Evolutionary conservation across 1,140 invertebrate species (phyloP), one percentile per base, ranked within the genome.

Genomic region (Pogonus chalceus): DNA sequence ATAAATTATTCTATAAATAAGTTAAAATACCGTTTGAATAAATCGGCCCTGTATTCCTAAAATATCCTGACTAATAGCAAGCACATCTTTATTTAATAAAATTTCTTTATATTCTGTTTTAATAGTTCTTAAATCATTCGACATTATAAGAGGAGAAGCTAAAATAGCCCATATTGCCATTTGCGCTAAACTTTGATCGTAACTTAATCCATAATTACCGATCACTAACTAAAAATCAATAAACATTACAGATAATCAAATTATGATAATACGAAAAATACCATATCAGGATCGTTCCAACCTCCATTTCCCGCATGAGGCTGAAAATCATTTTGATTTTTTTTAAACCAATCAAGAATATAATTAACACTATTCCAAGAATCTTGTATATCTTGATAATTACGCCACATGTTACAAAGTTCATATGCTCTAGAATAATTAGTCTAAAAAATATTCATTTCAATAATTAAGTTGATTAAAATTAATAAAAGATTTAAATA

Each of bases 101-200:
- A 96, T 85, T 2, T 77, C 78, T 63, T 83, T 87, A 61, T 84
- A 86, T 65, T 85, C 79, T 0, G 81, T 77, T 43, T 74, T 72
- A 7, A 96, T 84, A 3, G 74, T 80, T 18, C 80, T 70, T 52
- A 96, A 76, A 71, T 96, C 90, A 16, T 82, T 82, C 16, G 90
- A 94, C 81, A 96, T 92, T 9, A 95, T 79, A 0, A 96, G 70
- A 0, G 92, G 92, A 0, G 92, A 86, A 0, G 91, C 88, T 69
- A 92, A 75, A 43, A 96, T 82, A 1, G 88, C 81, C 92, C 92
- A 96, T 55, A 96, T 76, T 0, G 90, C 88, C 87, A 96, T 90
- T 75, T 96, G 92, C 0, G 83, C 76, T 66, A 84, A 80, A 50
- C 86, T 81, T 72, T 95, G 90, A 56, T 90, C 86, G 57, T 81